Conservation (phyloP, 23 tunicate species). For the Styela plicata region DNA sequence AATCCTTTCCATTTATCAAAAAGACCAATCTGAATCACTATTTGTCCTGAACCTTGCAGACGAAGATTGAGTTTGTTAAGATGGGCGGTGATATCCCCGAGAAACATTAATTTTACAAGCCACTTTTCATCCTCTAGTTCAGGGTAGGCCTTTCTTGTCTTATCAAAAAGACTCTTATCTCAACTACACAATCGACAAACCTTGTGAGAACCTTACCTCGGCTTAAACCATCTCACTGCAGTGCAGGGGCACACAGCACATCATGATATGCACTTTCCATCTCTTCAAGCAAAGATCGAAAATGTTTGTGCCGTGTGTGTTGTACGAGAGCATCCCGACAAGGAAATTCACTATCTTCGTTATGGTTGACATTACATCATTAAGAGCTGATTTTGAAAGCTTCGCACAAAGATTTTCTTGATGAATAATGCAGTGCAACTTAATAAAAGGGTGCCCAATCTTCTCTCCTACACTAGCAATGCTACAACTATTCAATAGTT, state of each 20-base stretch:
- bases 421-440: too few relatives aligned
- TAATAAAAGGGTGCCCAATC: too few relatives aligned
- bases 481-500: too few relatives aligned
- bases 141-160: conserved; percentile 49
- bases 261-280: conserved; percentile 57
- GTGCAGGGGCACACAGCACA: conserved; percentile 37
- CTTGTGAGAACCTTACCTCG: conserved; percentile 55
- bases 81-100: conserved; percentile 57
- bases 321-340: conserved; percentile 67
- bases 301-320: conserved; percentile 60
- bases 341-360: too few relatives aligned
- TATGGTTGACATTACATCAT: too few relatives aligned
- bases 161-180: conserved; percentile 54
- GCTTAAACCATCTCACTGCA: conserved; percentile 29
- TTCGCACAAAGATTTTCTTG: too few relatives aligned
- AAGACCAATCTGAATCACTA: conserved; percentile 50
- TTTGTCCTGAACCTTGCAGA: conserved; percentile 52
- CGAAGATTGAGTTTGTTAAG: conserved; percentile 57
- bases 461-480: too few relatives aligned
- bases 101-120: conserved; percentile 61
- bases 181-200: conserved; percentile 62
- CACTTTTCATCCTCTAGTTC: conserved; percentile 58
- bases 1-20: conserved; percentile 57
- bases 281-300: conserved; percentile 66
- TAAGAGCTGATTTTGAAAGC: too few relatives aligned